A percentile compares a stretch with the other conserved stretches of the same genome.
Conservation (phyloP, 2,888 invertebrate genomes). For the Agrotis puta region DNA sequence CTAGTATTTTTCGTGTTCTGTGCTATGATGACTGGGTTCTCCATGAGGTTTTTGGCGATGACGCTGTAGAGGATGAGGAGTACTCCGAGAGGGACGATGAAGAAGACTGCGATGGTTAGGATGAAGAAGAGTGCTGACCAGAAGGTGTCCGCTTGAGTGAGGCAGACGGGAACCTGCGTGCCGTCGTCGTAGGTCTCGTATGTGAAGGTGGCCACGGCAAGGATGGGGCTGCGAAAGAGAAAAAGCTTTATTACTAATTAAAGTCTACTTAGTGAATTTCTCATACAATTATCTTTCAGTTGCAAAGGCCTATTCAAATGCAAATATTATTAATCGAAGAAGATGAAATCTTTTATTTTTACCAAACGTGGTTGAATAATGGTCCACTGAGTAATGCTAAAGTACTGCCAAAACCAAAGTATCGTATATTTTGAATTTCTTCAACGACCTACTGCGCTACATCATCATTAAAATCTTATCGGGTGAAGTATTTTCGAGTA, state of each 20-base stretch:
- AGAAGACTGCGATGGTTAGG: slow-evolving; percentile 95
- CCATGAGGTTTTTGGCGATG: slow-evolving; percentile 96
- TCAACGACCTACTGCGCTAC: not conserved
- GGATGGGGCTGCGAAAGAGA: slow-evolving; percentile 94
- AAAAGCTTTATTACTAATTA: slow-evolving; percentile 30
- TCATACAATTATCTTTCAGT: not conserved
- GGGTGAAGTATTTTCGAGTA: not conserved
- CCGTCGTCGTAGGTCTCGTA: slow-evolving; percentile 94
- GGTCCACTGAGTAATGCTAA: no score
- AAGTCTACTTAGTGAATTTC: not conserved
- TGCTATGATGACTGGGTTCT: slow-evolving; percentile 93
- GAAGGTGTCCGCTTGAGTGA: slow-evolving; percentile 94
- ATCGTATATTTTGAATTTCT: not conserved
- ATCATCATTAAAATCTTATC: no score
- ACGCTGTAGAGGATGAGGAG: slow-evolving; percentile 95
- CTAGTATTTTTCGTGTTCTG: slow-evolving; percentile 89
- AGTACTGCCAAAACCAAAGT: not conserved
- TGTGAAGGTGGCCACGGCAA: slow-evolving; percentile 95
- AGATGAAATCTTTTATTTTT: not conserved
- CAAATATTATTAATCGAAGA: not conserved
- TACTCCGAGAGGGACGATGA: slow-evolving; percentile 95
- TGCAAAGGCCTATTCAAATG: not conserved
- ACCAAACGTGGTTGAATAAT: not conserved
- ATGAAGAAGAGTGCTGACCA: slow-evolving; percentile 96
- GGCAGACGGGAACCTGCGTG: slow-evolving; percentile 94